Conservation (phyloP, 2,888 invertebrate species). For the Hoplodrina blanda region DNA sequence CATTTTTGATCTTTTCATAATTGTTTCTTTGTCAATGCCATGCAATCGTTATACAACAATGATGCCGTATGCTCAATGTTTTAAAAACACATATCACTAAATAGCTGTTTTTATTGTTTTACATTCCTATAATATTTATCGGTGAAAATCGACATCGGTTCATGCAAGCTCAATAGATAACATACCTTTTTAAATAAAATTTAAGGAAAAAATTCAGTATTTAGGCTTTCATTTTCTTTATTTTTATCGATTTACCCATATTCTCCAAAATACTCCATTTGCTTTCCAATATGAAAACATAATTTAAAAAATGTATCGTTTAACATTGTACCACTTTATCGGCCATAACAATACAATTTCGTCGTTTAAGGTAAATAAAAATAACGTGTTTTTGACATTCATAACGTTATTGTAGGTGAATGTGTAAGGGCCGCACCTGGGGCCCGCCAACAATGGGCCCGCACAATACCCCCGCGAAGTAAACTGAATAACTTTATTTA, state of each 20-base stretch:
- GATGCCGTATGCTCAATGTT: neutral
- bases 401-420: slow-evolving; percentile 84
- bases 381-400: slow-evolving; percentile 88
- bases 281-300: slow-evolving; percentile 24
- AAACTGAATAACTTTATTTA: slow-evolving; percentile 90
- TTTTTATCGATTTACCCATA: neutral
- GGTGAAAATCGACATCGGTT: too few relatives aligned
- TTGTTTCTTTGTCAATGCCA: neutral
- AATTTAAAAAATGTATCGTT: slow-evolving; percentile 50
- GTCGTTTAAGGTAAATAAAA: slow-evolving; percentile 81
- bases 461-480: slow-evolving; percentile 83
- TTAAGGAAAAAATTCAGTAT: neutral
- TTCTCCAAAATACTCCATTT: neutral
- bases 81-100: neutral
- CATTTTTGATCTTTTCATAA: neutral
- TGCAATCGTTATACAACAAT: neutral
- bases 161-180: too few relatives aligned
- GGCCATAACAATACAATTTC: slow-evolving; percentile 76
- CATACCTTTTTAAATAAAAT: too few relatives aligned
- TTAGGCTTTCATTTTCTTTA: neutral
- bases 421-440: slow-evolving; percentile 84
- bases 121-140: too few relatives aligned
- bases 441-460: slow-evolving; percentile 81
- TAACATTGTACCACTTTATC: slow-evolving; percentile 72
- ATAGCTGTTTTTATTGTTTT: too few relatives aligned